Conservation (phyloP, 2,113 vertebrate genomes). For the Morone chrysops region DNA sequence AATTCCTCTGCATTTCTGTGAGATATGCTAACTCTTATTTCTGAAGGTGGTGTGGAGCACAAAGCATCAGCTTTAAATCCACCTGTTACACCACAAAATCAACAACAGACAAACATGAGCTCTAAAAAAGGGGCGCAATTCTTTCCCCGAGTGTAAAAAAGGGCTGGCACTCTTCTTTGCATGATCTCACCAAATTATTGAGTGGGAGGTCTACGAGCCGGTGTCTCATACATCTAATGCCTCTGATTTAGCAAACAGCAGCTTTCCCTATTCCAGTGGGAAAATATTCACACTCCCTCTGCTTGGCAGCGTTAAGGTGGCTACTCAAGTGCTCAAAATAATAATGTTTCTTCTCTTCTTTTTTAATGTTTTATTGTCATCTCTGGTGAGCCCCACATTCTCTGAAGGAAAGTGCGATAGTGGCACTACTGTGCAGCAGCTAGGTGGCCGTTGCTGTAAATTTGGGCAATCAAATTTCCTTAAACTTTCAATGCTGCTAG, state of each 20-base stretch:
- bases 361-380: slow-evolving; percentile 15
- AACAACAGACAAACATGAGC: slow-evolving; percentile 27
- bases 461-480: neutral
- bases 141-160: slow-evolving; percentile 20
- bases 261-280: slow-evolving; percentile 79
- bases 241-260: slow-evolving; percentile 80
- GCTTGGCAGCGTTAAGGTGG: slow-evolving; percentile 76
- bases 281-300: slow-evolving; percentile 77
- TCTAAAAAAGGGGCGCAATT: slow-evolving; percentile 29
- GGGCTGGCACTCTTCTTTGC: slow-evolving; percentile 49
- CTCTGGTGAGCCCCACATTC: slow-evolving; percentile 55
- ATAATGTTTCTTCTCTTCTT: slow-evolving; percentile 71
- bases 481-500: neutral
- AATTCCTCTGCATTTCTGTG: neutral
- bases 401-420: slow-evolving; percentile 48
- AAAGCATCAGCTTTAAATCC: slow-evolving; percentile 26
- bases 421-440: slow-evolving; percentile 44
- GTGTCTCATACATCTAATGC: slow-evolving; percentile 80
- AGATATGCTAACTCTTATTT: slow-evolving; percentile 20
- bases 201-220: slow-evolving; percentile 54
- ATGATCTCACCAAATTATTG: slow-evolving; percentile 74
- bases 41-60: neutral
- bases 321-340: slow-evolving; percentile 83
- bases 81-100: slow-evolving; percentile 18
- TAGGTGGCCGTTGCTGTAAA: slow-evolving; percentile 44